phyloP scores from a whole-genome alignment of 1,140 invertebrate species.

The Ganaspis sp. region DNA sequence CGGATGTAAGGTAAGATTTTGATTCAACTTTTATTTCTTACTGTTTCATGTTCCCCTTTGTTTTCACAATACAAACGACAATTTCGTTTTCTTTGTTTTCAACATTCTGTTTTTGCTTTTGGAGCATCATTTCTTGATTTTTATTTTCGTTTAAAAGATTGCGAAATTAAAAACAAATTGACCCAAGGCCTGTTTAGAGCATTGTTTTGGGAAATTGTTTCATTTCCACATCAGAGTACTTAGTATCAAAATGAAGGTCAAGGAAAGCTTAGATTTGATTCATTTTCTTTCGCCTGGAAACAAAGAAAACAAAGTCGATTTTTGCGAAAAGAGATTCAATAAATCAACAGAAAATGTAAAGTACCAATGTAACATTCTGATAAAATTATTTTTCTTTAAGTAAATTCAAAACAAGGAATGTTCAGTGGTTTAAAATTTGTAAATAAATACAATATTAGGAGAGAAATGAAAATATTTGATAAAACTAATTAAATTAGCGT shows the following conservation, averaged over 20 bases:
- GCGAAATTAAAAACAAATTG: neutral
- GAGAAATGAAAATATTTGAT: too few relatives aligned
- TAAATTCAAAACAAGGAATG: too few relatives aligned
- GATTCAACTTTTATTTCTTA: neutral
- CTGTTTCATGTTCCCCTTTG: neutral
- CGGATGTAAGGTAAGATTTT: constrained; percentile 45
- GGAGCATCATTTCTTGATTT: neutral
- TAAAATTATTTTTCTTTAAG: too few relatives aligned
- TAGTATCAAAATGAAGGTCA: neutral
- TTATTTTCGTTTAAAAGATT: neutral
- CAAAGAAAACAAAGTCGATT: too few relatives aligned
- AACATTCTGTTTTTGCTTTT: too few relatives aligned
- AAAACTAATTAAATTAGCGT: too few relatives aligned
- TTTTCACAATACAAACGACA: neutral
- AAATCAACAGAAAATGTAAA: too few relatives aligned
- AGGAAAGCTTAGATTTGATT: neutral
- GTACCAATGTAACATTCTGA: too few relatives aligned
- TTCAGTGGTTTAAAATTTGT: too few relatives aligned
- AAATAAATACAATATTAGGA: too few relatives aligned
- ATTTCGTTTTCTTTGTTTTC: neutral
- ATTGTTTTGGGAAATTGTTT: neutral
- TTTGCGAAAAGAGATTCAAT: too few relatives aligned
- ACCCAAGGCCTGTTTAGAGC: too few relatives aligned
- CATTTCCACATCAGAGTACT: neutral
- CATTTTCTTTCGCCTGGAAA: neutral